Evolutionary conservation across 2,113 vertebrate genomes (phyloP).

Genomic region (Hydropotes inermis): DNA sequence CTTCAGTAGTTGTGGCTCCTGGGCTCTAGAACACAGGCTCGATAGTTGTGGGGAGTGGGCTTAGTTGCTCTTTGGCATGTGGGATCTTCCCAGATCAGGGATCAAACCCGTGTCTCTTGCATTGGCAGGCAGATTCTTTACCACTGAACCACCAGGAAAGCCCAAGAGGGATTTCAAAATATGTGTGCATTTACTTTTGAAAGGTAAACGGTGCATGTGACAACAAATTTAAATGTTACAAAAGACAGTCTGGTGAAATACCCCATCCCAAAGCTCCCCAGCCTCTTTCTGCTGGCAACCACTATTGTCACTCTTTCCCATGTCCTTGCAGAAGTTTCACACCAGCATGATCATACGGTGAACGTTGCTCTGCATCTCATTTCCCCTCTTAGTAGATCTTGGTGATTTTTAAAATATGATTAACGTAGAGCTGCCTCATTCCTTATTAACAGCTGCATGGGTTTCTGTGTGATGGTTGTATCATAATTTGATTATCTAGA

Average conservation of each 20-base stretch:
- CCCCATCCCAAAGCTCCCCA: rapidly evolving
- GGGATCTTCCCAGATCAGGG: neutral
- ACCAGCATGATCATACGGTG: neutral
- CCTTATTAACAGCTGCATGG: neutral
- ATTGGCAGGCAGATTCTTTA: neutral
- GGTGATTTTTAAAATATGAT: neutral
- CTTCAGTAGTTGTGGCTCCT: neutral
- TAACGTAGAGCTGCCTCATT: neutral
- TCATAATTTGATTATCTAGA: neutral
- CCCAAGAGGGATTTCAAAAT: neutral
- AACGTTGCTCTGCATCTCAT: neutral
- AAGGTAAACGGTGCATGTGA: neutral
- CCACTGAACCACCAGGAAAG: neutral
- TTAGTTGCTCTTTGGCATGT: neutral
- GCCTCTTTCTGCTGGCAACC: neutral
- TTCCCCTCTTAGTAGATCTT: neutral
- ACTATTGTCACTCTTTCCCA: neutral
- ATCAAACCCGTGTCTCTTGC: neutral
- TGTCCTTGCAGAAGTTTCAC: neutral
- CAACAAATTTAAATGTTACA: neutral
- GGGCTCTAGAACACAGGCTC: neutral
- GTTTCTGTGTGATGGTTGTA: neutral
- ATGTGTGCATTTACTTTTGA: neutral
- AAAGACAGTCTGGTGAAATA: neutral
- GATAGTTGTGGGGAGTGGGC: neutral